Percentiles rank a stretch among this genome's conserved stretches.
These are phyloP conservation scores for Cerceris ruficornis DNA, from an alignment of 2,888 invertebrate genomes.

Conservation along the genomic window DNA sequence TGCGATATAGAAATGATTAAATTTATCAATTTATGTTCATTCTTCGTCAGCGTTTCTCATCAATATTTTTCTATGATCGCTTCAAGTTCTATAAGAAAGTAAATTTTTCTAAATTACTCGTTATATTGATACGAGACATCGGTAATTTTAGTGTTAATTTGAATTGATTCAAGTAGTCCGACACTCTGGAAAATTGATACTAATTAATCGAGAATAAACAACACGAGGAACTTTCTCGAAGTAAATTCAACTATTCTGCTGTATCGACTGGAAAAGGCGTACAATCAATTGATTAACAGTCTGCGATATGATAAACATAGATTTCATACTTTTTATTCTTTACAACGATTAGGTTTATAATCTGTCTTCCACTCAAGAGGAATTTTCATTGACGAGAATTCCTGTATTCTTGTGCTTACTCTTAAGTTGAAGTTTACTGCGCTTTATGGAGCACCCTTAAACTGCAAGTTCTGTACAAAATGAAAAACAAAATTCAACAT, in stretches of 20 bases:
- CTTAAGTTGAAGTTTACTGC: background rate
- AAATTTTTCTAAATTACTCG: no score
- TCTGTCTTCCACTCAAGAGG: slow-evolving; percentile 43
- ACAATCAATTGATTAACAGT: slow-evolving; percentile 41
- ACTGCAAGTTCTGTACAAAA: slow-evolving; percentile 31
- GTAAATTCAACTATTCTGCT: slow-evolving; percentile 32
- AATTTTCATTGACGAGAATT: background rate
- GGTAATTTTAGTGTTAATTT: background rate
- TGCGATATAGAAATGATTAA: no score
- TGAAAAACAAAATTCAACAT: slow-evolving; percentile 29
- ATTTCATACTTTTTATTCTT: slow-evolving; percentile 29
- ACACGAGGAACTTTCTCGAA: slow-evolving; percentile 1
- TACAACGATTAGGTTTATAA: slow-evolving; percentile 24
- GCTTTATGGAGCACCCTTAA: slow-evolving; percentile 14
- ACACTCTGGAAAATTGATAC: background rate
- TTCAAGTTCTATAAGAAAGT: no score
- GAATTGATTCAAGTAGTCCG: background rate
- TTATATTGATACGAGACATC: no score
- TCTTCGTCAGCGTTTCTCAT: no score
- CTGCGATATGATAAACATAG: slow-evolving; percentile 3
- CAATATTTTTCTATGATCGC: no score
- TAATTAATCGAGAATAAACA: background rate
- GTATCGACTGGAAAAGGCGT: slow-evolving; percentile 37
- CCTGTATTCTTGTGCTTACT: slow-evolving; percentile 1
- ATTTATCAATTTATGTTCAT: no score